Percentiles rank a stretch among this genome's conserved stretches.
phyloP scores from a whole-genome alignment of 2,888 invertebrate genomes.

The Melipona bicolor region DNA sequence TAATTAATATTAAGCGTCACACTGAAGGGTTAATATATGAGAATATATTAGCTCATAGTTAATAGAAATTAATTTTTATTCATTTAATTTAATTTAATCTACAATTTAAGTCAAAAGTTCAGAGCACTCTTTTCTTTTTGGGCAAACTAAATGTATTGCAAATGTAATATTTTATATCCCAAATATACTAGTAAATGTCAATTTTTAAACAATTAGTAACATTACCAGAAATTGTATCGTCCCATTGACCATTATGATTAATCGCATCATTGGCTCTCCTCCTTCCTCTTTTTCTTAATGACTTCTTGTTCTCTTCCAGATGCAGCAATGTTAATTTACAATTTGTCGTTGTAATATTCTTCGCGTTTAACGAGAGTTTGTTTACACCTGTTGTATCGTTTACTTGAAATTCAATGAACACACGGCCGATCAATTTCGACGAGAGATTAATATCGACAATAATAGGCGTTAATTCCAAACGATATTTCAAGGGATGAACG shows the following conservation, averaged over 20 bases:
- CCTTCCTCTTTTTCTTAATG: constrained; percentile 48
- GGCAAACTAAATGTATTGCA: no score
- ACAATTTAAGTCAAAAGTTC: no score
- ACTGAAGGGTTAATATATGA: no score
- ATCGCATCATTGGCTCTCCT: constrained; percentile 36
- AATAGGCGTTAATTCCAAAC: constrained; percentile 71
- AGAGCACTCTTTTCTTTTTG: no score
- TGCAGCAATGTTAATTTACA: constrained; percentile 58
- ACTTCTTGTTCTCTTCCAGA: background rate
- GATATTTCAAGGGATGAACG: constrained; percentile 73
- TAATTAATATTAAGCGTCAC: no score
- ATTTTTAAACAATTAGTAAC: background rate
- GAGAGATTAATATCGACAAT: constrained; percentile 61
- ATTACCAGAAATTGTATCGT: constrained; percentile 22
- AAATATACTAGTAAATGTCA: no score
- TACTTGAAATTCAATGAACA: constrained; percentile 73
- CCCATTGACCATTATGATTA: background rate
- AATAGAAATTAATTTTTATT: no score
- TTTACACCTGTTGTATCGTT: constrained; percentile 63
- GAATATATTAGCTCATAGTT: no score
- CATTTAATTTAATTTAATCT: no score
- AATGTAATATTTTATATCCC: no score
- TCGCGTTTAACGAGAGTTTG: constrained; percentile 74
- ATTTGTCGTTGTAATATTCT: constrained; percentile 67
- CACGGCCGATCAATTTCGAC: constrained; percentile 70